Base-by-base conservation (phyloP, 2,797 vertebrate species). In the Pachyuromys duprasi region DNA sequence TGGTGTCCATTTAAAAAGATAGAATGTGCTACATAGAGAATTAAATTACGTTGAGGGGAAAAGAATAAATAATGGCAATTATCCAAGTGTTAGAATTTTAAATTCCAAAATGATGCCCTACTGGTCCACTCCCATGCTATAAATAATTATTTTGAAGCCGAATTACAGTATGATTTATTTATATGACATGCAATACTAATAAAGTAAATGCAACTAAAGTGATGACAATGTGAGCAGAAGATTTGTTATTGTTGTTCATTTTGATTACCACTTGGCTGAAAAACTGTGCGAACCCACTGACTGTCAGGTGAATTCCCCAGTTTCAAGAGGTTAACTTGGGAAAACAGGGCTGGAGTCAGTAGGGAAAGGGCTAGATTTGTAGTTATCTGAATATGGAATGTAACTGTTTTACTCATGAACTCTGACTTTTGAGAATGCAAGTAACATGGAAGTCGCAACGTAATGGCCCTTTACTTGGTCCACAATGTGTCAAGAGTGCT, bases 361-460 rank as follows among this genome's bases (percentile, higher is more conserved):
- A 69, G 42, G 2, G 7, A 76, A 88, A 90, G 24, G 15, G 84
- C 53, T 94, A 24, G 53, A 79, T 42, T 18, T 83, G 22, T 45
- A 67, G 31, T 93, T 89, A 79, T 17, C 57, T 65, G 63, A 92
- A 26, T 90, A 8, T 8, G 22, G 65, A 75, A 14, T 17, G 9
- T 36, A 92, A 57, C 36, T 75, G 15, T 78, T 95, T 95, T 63
- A 93, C 39, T 90, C 20, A 28, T 60, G 36, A 33, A 80, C 57
- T 18, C 4, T 63, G 65, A 39, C 42, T 90, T 88, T 80, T 60
- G 24, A 28, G 82, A 90, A 81, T 72, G 33, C 28, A 81, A 67
- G 67, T 84, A 28, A 9, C 65, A 11, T 60, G 9, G 65, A 75
- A 94, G 55, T 42, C 53, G 36, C 14, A 60, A 33, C 36, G 24